phyloP scores from a whole-genome alignment of 2,113 vertebrate genomes.

The Rhinolophus sinicus region DNA sequence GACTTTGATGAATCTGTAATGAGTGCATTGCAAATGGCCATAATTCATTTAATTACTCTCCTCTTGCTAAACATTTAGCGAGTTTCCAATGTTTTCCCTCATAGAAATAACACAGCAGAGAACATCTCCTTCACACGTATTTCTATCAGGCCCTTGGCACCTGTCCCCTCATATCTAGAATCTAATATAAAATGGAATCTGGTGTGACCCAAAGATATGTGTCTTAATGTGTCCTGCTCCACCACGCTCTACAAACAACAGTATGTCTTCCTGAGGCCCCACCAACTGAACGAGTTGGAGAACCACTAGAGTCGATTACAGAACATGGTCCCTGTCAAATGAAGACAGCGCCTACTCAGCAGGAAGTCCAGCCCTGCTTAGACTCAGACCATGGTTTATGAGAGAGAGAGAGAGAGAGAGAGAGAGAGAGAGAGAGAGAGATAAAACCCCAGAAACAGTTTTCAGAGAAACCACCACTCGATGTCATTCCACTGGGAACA shows the following conservation, averaged over 20 bases:
- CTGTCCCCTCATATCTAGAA: not conserved
- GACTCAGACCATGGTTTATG: not conserved
- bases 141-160: not conserved
- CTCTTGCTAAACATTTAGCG: not conserved
- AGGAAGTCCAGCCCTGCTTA: not conserved
- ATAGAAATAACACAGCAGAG: not conserved
- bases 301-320: not conserved
- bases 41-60: not conserved
- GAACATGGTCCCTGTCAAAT: not conserved
- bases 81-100: not conserved
- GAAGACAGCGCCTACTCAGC: not conserved
- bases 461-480: conserved; percentile 32
- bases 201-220: not conserved
- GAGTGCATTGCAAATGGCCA: not conserved
- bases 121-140: not conserved
- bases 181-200: not conserved
- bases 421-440: not conserved
- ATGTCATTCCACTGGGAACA: not conserved
- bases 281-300: not conserved
- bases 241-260: not conserved
- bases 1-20: conserved; percentile 31
- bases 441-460: conserved; percentile 4
- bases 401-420: not conserved
- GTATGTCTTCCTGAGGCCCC: not conserved
- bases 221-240: not conserved